Evolutionary conservation across 2,113 vertebrate genomes (phyloP).

Genomic region (Hiodon alosoides): DNA sequence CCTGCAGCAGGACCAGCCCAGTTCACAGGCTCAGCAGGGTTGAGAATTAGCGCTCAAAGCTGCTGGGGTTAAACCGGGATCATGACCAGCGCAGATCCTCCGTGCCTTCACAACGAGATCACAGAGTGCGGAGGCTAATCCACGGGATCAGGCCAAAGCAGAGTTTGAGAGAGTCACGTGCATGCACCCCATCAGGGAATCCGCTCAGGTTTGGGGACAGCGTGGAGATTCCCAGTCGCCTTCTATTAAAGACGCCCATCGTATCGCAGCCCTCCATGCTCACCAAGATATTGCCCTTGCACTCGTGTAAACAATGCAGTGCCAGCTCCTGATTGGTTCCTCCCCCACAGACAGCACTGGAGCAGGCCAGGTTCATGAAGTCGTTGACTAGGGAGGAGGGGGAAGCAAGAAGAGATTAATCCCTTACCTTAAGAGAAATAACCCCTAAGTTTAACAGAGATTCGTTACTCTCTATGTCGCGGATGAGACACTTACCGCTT

Average conservation of each 20-base stretch:
- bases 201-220: too few relatives aligned
- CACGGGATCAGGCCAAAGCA: neutral
- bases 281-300: constrained; percentile 87
- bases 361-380: constrained; percentile 89
- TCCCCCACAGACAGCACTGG: constrained; percentile 83
- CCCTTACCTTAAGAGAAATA: neutral
- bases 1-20: neutral
- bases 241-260: neutral
- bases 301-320: constrained; percentile 84
- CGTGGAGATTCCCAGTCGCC: neutral
- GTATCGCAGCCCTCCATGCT: constrained; percentile 49
- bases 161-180: neutral
- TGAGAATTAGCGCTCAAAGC: neutral
- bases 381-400: constrained; percentile 68
- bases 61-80: constrained; percentile 8
- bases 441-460: neutral
- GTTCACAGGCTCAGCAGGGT: too few relatives aligned
- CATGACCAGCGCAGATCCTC: neutral
- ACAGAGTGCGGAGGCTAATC: neutral
- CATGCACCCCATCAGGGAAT: neutral
- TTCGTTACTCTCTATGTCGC: neutral
- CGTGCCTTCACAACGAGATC: neutral
- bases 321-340: constrained; percentile 96
- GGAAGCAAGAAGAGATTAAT: neutral
- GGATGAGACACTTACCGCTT: constrained; percentile 62